Base-by-base conservation (phyloP, 2,888 invertebrate genomes). In the Papilio elwesi region DNA sequence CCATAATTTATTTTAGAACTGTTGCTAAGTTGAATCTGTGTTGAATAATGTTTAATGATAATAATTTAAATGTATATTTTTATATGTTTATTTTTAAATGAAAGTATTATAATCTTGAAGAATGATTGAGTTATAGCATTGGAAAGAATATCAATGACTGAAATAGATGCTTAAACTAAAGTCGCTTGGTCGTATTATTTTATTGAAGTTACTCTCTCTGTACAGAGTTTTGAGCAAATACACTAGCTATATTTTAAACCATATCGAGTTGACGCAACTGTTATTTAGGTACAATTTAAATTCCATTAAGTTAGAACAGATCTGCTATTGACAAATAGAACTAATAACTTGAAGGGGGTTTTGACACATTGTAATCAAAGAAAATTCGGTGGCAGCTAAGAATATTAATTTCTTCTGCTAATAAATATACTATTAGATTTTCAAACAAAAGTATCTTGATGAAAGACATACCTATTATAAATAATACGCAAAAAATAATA, bases 21-120 rank as follows among this genome's bases (percentile, higher is more conserved):
- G 88, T 90, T 91, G 85, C 81, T 90, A 83, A 89, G 86, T 89
- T 89, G 82, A 89, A 85, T 85, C 85, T 89, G 84, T 89, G 89
- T 90, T 91, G 85, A 88, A 85, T 91, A 87, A 90, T 90, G 84
- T 90, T 89, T 85, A 87, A 87, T n/a, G n/a, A n/a, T 85, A 82
- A 87, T 89, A 86, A 87, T 90, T 85, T 85, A 84, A 90, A 91
- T 88, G 88, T 90, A 90, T 91, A 91, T 92, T 91, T 92, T 91
- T 91, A 90, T 91, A 91, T 88, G 82, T 89, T 90, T 89, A 89
- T 91, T 91, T 90, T 88, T 89, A 83, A 84, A 80, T 81, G 53
- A 84, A 90, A 90, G 87, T 90, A 91, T 90, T 88, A 87, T 85
- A 84, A 84, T 83, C 78, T 82, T 80, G 85, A 85, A 82, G 85